Base-by-base conservation (phyloP, 2,888 invertebrate genomes). In the Drosophila ustulata region DNA sequence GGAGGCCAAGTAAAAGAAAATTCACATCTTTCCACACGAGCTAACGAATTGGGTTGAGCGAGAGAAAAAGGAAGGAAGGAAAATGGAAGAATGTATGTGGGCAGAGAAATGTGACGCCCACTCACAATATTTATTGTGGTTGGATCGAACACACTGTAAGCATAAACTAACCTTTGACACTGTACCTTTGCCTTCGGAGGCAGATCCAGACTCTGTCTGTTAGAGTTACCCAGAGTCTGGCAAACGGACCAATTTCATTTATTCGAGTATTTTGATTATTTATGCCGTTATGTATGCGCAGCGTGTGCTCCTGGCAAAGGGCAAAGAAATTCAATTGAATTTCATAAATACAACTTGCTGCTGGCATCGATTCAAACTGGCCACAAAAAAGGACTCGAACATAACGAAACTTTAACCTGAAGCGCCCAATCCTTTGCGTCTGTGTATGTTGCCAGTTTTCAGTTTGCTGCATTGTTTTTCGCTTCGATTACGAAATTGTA, bases 101-200 rank as follows among this genome's bases (percentile, higher is more conserved):
- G 39, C 3, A 9, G 37, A 18, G 11, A 13, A 34, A 37, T 50
- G 53, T 30, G 34, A 67, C 86, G 83, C 86, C 86, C 80, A 74
- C 77, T 74, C 63, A 59, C 70, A 77, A 66, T 74, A 84, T 87
- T 75, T 78, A 87, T 84, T 81, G 66, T 61, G 45, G 71, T 82
- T 86, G 66, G 63, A 58, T n/a, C 41, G 53, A 32, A 63, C 43
- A 51, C 50, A 45, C 13, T 50, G 34, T 55, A 65, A 68, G 50
- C 67, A 64, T 65, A 67, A 71, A 65, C 45, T 82, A 77, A 83
- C 86, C 80, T 80, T 80, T 77, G 72, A 68, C 71, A 64, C 13
- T 7, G 6, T 8, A 18, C 18, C 18, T 18, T 18, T 65, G 66
- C 52, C 39, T 46, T n/a, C 30, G 46, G 11, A 46, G 51, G 56